phyloP scores from a whole-genome alignment of 2,888 invertebrate genomes.

The Acrobasis suavella region DNA sequence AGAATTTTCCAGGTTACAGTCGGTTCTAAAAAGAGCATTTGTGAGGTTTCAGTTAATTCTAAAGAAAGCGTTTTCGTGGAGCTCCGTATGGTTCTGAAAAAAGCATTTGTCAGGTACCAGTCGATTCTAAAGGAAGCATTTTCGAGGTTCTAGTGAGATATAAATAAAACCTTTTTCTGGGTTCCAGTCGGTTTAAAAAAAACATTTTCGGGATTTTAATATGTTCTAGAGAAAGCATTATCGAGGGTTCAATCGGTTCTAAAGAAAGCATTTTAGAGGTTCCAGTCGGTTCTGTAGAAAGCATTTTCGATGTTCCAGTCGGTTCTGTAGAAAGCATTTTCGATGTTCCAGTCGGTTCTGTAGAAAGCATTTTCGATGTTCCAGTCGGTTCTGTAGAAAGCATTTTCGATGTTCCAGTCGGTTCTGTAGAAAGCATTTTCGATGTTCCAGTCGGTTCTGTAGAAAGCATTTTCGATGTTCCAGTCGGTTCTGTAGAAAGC shows the following conservation, averaged over 20 bases:
- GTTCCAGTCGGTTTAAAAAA: neutral
- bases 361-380: too few species aligned
- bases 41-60: too few species aligned
- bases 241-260: neutral
- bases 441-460: too few species aligned
- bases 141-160: neutral
- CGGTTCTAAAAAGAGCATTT: neutral
- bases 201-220: constrained; percentile 8
- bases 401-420: neutral
- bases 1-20: neutral
- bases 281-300: too few species aligned
- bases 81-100: too few species aligned
- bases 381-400: too few species aligned
- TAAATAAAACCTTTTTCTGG: neutral
- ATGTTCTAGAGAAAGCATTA: constrained; percentile 22
- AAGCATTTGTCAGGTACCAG: too few species aligned
- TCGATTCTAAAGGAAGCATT: neutral
- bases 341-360: too few species aligned
- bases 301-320: neutral
- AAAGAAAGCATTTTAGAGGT: neutral
- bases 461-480: too few species aligned
- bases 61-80: too few species aligned
- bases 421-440: neutral
- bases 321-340: too few species aligned
- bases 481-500: too few species aligned